Conservation (phyloP, 2,113 vertebrate genomes). For the Rousettus leschenaultii region DNA sequence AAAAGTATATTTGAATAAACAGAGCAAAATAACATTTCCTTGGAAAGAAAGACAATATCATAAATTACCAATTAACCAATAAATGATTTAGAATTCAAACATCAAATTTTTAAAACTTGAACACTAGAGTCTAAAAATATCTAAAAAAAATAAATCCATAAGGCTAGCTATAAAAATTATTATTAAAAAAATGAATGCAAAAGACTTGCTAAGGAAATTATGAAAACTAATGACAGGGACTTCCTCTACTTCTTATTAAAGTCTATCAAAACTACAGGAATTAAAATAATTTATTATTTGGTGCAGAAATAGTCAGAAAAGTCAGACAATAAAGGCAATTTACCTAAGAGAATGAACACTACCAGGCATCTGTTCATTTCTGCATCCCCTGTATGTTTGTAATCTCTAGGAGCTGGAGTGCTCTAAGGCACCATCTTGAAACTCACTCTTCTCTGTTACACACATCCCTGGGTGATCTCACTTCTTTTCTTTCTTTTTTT, state of each 20-base stretch:
- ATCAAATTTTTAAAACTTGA: conserved; percentile 32
- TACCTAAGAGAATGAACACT: neutral
- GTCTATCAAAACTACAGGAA: neutral
- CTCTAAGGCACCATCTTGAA: neutral
- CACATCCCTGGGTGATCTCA: neutral
- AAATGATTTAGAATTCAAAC: conserved; percentile 31
- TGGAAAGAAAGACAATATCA: neutral
- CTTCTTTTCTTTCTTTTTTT: neutral
- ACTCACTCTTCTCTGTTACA: neutral
- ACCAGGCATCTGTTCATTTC: fast-evolving
- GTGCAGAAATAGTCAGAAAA: neutral
- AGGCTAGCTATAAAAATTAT: neutral
- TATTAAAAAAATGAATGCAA: neutral
- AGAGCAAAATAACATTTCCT: conserved; percentile 36
- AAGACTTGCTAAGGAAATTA: conserved; percentile 34
- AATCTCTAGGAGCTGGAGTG: neutral
- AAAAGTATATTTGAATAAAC: conserved; percentile 50
- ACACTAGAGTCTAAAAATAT: conserved; percentile 19
- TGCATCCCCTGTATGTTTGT: neutral
- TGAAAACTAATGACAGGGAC: neutral
- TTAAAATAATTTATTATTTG: conserved; percentile 1
- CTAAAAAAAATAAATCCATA: neutral
- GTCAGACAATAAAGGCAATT: neutral
- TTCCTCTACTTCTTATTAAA: conserved; percentile 31
- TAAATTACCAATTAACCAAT: conserved; percentile 52